Evolutionary conservation across 2,888 invertebrate species (phyloP), one percentile per base, ranked within the genome.

Genomic region (Subacronicta megacephala): DNA sequence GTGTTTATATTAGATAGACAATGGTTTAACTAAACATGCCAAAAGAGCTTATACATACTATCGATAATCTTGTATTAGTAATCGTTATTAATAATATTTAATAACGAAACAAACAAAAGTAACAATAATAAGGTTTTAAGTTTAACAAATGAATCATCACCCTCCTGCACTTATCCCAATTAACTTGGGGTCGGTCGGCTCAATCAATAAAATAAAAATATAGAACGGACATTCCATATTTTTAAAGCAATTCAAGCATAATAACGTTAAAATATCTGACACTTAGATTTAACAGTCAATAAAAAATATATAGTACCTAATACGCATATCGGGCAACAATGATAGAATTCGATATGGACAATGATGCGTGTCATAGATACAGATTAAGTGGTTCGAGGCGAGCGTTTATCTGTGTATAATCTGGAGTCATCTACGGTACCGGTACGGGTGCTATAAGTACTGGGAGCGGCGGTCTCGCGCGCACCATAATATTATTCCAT

Each of bases 401-500:
- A 47, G 36, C 50, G 35, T 59, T 52, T 60, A 41, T 66, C 58
- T 72, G 73, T 72, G 59, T 72, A 74, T 81, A 80, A 75, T 76
- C 64, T 67, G 55, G 47, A 70, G 63, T 63, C 61, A 61, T 83
- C 84, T 86, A 83, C 84, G 81, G 84, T 84, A 87, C 84, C 76
- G 65, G 77, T 79, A 79, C 64, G 29, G 71, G 71, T 78, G 75
- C 77, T 75, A 71, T 77, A 74, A 77, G 75, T 77, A 77, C 72
- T 70, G 69, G 66, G 59, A 64, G 76, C 78, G 66, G 73, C 67
- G 73, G 68, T 60, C 67, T 79, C 70, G 72, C 72, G 75, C 79
- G 74, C 80, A 80, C 81, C 80, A 79, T 86, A 83, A 85, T 80
- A 81, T 80, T 83, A 83, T 85, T 86, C 82, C 82, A 78, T 83